Evolutionary conservation across 2,888 invertebrate genomes (phyloP).

Genomic region (Megaustenia siamemsis): DNA sequence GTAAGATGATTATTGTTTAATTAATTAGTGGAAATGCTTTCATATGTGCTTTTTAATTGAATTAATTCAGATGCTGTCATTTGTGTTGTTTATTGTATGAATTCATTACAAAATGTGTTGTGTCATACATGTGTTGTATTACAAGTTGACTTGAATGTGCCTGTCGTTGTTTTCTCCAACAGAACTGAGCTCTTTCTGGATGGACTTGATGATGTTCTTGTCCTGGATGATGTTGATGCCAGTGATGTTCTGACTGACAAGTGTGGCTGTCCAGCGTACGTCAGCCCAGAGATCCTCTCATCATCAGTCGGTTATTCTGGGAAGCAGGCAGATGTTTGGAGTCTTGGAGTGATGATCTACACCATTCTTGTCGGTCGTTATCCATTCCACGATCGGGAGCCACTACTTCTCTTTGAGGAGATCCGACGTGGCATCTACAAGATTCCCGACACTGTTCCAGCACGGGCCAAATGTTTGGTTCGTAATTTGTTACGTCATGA

Average conservation of each 20-base stretch:
- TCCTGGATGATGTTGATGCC: constrained; percentile 86
- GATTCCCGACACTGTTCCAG: constrained; percentile 90
- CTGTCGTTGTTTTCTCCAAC: constrained; percentile 82
- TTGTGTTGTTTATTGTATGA: too few species aligned
- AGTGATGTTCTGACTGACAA: constrained; percentile 92
- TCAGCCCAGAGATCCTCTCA: constrained; percentile 92
- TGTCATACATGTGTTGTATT: too few species aligned
- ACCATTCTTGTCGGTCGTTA: constrained; percentile 96
- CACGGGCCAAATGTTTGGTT: constrained; percentile 90
- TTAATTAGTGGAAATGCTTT: too few species aligned
- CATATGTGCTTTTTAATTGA: too few species aligned
- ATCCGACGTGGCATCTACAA: constrained; percentile 92
- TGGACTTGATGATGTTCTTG: constrained; percentile 93
- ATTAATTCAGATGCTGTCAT: too few species aligned
- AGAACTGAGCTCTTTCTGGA: constrained; percentile 92
- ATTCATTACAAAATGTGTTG: too few species aligned
- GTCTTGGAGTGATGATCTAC: constrained; percentile 90
- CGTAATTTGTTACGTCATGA: constrained; percentile 89
- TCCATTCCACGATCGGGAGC: constrained; percentile 95
- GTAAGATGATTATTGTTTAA: too few species aligned
- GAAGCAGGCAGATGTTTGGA: constrained; percentile 83
- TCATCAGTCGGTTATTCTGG: constrained; percentile 89
- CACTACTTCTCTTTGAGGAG: constrained; percentile 91
- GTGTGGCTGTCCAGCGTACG: constrained; percentile 95
- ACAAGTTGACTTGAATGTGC: not conserved